Evolutionary conservation across 2,113 vertebrate genomes (phyloP).

Genomic region (Halichoerus grypus): DNA sequence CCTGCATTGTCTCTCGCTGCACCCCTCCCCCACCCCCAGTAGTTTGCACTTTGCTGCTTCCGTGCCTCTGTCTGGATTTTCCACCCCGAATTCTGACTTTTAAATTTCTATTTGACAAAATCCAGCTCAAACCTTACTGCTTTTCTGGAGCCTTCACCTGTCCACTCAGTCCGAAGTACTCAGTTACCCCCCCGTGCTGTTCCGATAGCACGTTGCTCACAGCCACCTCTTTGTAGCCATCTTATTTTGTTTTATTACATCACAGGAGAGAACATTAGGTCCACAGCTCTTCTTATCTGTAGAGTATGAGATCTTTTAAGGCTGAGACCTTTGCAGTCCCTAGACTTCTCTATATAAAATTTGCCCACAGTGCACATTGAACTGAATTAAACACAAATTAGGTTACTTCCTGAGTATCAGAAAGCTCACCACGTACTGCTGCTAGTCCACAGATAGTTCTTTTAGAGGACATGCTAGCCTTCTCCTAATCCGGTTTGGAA

Average conservation of each 20-base stretch:
- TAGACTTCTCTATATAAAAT: not conserved
- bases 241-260: not conserved
- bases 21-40: fast-evolving
- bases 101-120: not conserved
- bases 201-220: fast-evolving
- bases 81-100: not conserved
- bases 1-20: not conserved
- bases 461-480: not conserved
- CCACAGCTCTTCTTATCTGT: not conserved
- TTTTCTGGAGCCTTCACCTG: not conserved
- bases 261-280: not conserved
- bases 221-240: not conserved
- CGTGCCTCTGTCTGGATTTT: not conserved
- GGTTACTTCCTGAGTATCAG: not conserved
- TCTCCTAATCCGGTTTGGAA: not conserved
- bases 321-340: not conserved
- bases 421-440: not conserved
- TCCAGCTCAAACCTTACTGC: not conserved
- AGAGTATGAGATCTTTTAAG: not conserved
- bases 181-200: not conserved
- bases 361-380: not conserved
- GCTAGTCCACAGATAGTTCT: not conserved
- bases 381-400: not conserved
- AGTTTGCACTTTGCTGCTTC: not conserved
- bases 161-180: not conserved